Evolutionary conservation across 2,797 vertebrate species (phyloP).

Genomic region (Sarcophilus harrisii): DNA sequence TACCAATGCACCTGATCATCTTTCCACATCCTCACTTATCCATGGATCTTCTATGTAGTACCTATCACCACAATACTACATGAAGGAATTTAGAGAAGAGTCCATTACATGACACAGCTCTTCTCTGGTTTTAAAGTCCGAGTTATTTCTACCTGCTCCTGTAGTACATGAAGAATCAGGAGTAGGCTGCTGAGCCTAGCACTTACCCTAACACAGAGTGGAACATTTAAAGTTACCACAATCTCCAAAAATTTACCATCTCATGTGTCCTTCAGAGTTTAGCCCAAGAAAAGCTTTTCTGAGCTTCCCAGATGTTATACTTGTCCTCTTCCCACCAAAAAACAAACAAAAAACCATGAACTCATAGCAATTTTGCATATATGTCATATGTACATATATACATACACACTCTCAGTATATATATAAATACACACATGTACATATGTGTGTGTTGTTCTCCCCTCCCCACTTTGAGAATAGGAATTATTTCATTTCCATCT

Average conservation of each 20-base stretch:
- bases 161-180: neutral
- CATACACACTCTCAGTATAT: no score
- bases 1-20: neutral
- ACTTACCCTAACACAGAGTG: neutral
- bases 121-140: neutral
- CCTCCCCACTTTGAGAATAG: neutral
- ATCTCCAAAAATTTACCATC: neutral
- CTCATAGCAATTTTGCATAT: neutral
- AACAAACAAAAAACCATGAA: neutral
- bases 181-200: neutral
- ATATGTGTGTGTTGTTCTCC: neutral
- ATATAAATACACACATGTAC: no score
- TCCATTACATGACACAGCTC: neutral
- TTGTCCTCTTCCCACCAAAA: neutral
- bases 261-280: neutral
- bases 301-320: neutral
- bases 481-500: neutral
- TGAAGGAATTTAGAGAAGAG: neutral
- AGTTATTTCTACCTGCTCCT: neutral
- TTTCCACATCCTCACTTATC: neutral
- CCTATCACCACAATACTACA: neutral
- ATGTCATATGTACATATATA: neutral
- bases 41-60: neutral
- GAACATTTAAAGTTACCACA: neutral
- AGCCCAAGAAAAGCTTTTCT: neutral